Evolutionary conservation across 1,140 invertebrate species (phyloP).

Genomic region (Drosophila melanogaster): Release_6_plus_ISO1_MT NC_004354.4:17643001-17643500

Average conservation of each 20-base stretch:
- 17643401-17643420: not conserved
- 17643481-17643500: not conserved
- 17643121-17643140: constrained; percentile 92
- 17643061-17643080: constrained; percentile 83
- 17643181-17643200: constrained; percentile 87
- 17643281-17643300: not conserved
- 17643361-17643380: constrained; percentile 13
- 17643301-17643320: not conserved
- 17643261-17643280: constrained; percentile 52
- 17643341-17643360: constrained; percentile 4
- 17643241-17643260: constrained; percentile 87
- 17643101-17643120: constrained; percentile 93
- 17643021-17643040: constrained; percentile 53
- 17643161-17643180: constrained; percentile 89
- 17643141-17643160: constrained; percentile 91
- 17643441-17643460: not conserved
- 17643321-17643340: constrained; percentile 21
- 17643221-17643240: constrained; percentile 93
- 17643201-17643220: constrained; percentile 87
- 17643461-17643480: not conserved
- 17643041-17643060: constrained; percentile 81
- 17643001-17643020: constrained; percentile 85
- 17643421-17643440: not conserved
- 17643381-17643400: constrained; percentile 19
- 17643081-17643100: constrained; percentile 87